Evolutionary conservation across 2,113 vertebrate genomes (phyloP).

Genomic region (Cyanoramphus novaezelandiae): DNA sequence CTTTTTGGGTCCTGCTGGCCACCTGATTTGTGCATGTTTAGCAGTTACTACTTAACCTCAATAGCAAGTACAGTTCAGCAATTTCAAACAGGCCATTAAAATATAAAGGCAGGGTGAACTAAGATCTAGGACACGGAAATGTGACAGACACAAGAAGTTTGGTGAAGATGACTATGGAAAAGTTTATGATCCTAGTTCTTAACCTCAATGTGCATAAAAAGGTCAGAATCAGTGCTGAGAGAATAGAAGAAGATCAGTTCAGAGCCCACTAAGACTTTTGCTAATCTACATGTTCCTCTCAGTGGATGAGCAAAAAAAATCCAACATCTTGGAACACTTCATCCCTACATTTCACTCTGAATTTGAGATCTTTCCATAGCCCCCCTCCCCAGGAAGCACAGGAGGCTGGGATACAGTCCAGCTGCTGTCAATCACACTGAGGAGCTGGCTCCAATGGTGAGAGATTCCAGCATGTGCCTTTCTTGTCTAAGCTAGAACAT

Average conservation of each 20-base stretch:
- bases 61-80: background rate
- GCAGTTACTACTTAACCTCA: background rate
- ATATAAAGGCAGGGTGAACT: background rate
- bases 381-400: constrained; percentile 9
- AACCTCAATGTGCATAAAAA: background rate
- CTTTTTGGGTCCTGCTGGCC: background rate
- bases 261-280: background rate
- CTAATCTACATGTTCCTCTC: background rate
- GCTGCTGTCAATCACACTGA: constrained; percentile 35
- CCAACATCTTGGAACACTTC: background rate
- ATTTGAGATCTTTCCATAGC: background rate
- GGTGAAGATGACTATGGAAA: background rate
- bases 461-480: constrained; percentile 7
- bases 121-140: background rate
- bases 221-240: background rate
- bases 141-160: background rate
- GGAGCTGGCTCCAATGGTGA: constrained; percentile 31
- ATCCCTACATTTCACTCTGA: constrained; percentile 3
- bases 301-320: background rate
- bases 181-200: background rate
- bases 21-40: background rate
- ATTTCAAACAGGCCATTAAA: background rate
- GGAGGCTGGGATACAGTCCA: constrained; percentile 45
- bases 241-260: background rate
- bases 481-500: constrained; percentile 2